A percentile compares a stretch with the other conserved stretches of the same genome.
phyloP scores from a whole-genome alignment of 1,140 invertebrate species.

The Platyscapa corneri region DNA sequence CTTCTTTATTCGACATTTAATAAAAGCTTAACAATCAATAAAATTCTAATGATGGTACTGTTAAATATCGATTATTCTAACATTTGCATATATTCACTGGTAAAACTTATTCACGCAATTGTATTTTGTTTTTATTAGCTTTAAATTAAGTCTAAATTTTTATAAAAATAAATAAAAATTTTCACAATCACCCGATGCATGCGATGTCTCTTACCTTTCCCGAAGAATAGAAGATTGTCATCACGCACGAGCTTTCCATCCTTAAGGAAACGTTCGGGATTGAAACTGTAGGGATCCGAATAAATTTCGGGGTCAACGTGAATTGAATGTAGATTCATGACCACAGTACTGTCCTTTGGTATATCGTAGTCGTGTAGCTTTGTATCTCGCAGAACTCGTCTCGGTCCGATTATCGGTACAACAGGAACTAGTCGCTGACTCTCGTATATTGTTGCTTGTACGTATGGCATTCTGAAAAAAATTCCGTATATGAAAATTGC shows the following conservation, averaged over 20 bases:
- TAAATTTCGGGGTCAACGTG: constrained; percentile 79
- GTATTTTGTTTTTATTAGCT: no score
- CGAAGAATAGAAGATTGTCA: constrained; percentile 80
- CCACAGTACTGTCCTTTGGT: constrained; percentile 79
- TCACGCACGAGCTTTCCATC: constrained; percentile 62
- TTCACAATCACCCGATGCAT: not conserved
- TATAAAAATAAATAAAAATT: no score
- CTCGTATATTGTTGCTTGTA: constrained; percentile 80
- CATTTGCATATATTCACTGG: no score
- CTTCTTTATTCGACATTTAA: no score
- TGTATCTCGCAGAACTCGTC: constrained; percentile 78
- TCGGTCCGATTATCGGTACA: constrained; percentile 80
- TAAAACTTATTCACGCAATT: no score
- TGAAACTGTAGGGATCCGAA: constrained; percentile 81
- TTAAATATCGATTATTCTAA: no score
- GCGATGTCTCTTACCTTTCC: constrained; percentile 75
- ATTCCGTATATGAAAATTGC: no score
- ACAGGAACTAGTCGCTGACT: constrained; percentile 79
- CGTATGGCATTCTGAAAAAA: constrained; percentile 76
- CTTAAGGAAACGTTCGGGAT: constrained; percentile 82
- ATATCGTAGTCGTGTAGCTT: constrained; percentile 79
- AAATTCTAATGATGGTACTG: no score
- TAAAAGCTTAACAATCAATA: no score
- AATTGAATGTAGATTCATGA: constrained; percentile 80
- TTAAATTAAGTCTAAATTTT: no score